A percentile compares a stretch with the other conserved stretches of the same genome.
These are phyloP conservation scores for Holcopasites calliopsidis DNA, from an alignment of 1,140 invertebrate genomes.

Conservation along the genomic window DNA sequence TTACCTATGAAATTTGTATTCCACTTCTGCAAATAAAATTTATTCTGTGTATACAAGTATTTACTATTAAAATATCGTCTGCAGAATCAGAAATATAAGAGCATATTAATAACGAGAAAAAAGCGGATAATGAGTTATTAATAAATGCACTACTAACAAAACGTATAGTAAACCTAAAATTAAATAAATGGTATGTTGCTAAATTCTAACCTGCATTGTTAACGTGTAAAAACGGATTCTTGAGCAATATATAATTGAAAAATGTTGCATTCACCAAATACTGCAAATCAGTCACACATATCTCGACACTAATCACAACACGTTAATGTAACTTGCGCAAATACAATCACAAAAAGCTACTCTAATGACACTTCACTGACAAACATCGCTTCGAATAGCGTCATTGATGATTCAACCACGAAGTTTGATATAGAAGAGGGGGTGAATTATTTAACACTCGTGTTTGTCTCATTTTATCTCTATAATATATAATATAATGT, in stretches of 20 bases:
- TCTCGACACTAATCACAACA: not conserved
- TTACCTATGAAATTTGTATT: too few species aligned
- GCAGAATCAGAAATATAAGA: not conserved
- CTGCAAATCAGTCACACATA: too few species aligned
- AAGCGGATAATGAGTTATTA: not conserved
- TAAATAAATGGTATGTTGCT: conserved; percentile 3
- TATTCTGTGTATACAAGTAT: not conserved
- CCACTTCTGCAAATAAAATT: too few species aligned
- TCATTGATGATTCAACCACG: conserved; percentile 25
- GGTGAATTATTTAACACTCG: not conserved
- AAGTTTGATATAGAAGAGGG: not conserved
- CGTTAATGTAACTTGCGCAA: not conserved
- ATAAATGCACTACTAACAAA: not conserved
- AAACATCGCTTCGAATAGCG: not conserved
- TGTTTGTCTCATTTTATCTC: too few species aligned
- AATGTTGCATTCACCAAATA: not conserved
- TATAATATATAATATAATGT: too few species aligned
- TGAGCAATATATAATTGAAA: not conserved
- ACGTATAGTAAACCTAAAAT: not conserved
- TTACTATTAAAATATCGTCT: not conserved
- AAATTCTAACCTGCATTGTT: conserved; percentile 49
- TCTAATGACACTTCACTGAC: conserved; percentile 17
- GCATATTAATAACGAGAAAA: too few species aligned
- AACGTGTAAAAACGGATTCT: conserved; percentile 18
- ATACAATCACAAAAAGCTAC: not conserved